Evolutionary conservation across 2,888 invertebrate species (phyloP), one percentile per base, ranked within the genome.

Genomic region (Myathropa florea): DNA sequence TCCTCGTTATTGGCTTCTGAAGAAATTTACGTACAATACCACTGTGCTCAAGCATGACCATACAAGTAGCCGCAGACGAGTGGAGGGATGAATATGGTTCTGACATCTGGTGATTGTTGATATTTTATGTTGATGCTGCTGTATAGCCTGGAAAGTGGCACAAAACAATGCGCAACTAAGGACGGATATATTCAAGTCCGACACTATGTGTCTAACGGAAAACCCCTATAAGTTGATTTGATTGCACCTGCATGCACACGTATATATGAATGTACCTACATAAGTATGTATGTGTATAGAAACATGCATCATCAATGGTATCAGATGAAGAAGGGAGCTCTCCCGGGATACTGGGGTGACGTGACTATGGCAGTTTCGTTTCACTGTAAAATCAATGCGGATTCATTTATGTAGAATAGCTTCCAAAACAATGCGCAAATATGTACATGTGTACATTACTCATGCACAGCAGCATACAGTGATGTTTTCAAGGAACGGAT

Each of bases 321-420:
- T 64, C 28, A 79, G 53, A 60, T 67, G 59, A 65, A 83, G 30
- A 78, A 73, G 57, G 64, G 53, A 64, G 39, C 26, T 36, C 36
- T n/a, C 4, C 33, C 18, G 10, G 18, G 9, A 26, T 24, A 0
- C 14, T 12, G 3, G 24, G 23, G 24, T 57, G 28, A 26, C 57
- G 39, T 26, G 24, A 18, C 59, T 28, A 28, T 30, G 39, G 30
- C 46, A 28, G 30, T 76, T 80, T 80, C 61, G 68, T 46, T 46
- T 46, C 84, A 67, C 59, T 75, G 77, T 81, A 77, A 73, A 73
- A 81, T 72, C 72, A 77, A 85, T 85, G 85, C 81, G 60, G 73
- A 81, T 81, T 81, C 81, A 60, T 85, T 77, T 81, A 76, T 71
- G 21, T 30, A 75, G 70, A 80, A 75, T 75, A 28, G 61, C 76